Base-by-base conservation (phyloP, 1,140 invertebrate genomes). In the Drosophila trapezifrons region DNA sequence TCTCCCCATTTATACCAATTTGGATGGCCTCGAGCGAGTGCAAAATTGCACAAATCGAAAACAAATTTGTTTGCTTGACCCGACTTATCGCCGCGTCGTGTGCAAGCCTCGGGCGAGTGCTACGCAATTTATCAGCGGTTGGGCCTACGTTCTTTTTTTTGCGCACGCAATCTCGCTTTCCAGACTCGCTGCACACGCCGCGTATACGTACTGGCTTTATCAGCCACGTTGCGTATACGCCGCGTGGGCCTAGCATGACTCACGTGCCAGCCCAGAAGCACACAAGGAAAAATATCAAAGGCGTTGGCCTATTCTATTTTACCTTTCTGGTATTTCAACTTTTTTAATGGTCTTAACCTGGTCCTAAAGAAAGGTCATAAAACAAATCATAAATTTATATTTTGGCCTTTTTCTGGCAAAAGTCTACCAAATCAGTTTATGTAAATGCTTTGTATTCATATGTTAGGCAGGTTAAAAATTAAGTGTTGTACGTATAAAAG, bases 41-140 rank as follows among this genome's bases (percentile, higher is more conserved):
- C 79, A 82, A 82, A 82, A 78, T 69, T 76, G 56, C 42, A 76
- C 43, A 51, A 49, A 18, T 43, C 40, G n/a, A 43, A 37, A 76
- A 69, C 45, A 56, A 69, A 62, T 58, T 62, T 51, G 56, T 45
- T 62, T 54, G 56, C 45, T 52, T 32, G 52, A 60, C 45, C 49
- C 43, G 46, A 15, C 74, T 76, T 78, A 69, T 86, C 78, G 60
- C 51, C 78, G 60, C 47, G 46, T 81, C 78, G 78, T 86, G 82
- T 59, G 78, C 82, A 67, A 54, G 51, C 51, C 29, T 15, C 18
- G 35, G 38, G 52, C 46, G 32, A 64, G 52, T 27, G 69, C n/a
- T 54, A 49, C 62, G 73, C 74, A 58, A 49, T 65, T 62, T 77
- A 64, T 58, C 67, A 57, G 18, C 27, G 55, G 20, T 45, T 60